These are phyloP conservation scores for Dreissena rostriformis DNA, from an alignment of 1,140 invertebrate genomes.

Conservation along the genomic window DNA sequence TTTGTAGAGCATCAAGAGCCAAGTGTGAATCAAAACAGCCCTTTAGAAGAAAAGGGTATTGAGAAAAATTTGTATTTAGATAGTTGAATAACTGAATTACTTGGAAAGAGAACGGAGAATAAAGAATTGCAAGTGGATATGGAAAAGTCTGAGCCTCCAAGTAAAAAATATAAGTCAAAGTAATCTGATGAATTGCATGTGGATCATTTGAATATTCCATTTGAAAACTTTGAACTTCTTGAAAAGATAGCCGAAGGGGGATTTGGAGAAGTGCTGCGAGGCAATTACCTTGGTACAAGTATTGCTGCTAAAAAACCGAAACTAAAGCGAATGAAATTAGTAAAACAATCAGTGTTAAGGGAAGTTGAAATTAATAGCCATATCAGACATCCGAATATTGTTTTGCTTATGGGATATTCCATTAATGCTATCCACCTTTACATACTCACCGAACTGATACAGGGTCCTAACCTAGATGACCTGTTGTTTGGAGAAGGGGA, in stretches of 20 bases:
- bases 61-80: too few relatives aligned
- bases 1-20: too few relatives aligned
- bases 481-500: slow-evolving; percentile 18
- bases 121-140: slow-evolving; percentile 11
- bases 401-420: slow-evolving; percentile 29
- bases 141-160: not conserved
- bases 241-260: slow-evolving; percentile 20
- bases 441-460: slow-evolving; percentile 7
- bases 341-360: slow-evolving; percentile 23
- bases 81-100: too few relatives aligned
- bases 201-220: too few relatives aligned
- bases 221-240: too few relatives aligned
- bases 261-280: slow-evolving; percentile 19
- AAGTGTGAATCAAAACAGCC: too few relatives aligned
- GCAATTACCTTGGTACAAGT: slow-evolving; percentile 7
- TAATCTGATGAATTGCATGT: too few relatives aligned
- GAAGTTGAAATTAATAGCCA: slow-evolving; percentile 37
- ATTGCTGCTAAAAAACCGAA: slow-evolving; percentile 28
- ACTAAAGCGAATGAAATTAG: slow-evolving; percentile 19
- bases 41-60: too few relatives aligned
- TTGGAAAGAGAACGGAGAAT: not conserved
- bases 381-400: slow-evolving; percentile 29
- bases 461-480: slow-evolving; percentile 34
- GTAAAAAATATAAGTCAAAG: not conserved
- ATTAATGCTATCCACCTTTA: slow-evolving; percentile 26